A percentile compares a stretch with the other conserved stretches of the same genome.
Evolutionary conservation across 2,888 invertebrate species (phyloP).

Genomic region (Napeogenes sylphis): DNA sequence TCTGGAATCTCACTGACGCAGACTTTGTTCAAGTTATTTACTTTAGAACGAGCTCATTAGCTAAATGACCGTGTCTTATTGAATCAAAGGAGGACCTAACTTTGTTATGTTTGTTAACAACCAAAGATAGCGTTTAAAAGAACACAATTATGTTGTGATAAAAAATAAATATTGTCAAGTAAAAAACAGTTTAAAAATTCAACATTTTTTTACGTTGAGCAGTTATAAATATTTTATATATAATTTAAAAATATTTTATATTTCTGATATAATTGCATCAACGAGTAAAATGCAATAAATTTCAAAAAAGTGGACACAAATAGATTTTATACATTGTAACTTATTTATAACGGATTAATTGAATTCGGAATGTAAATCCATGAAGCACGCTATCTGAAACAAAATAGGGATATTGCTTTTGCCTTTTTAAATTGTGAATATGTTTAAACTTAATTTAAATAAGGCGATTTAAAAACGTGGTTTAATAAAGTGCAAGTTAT

Average conservation of each 20-base stretch:
- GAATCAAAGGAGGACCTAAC: constrained; percentile 49
- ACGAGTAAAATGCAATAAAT: background rate
- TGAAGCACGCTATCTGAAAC: constrained; percentile 27
- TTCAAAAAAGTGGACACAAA: constrained; percentile 4
- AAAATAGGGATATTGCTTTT: constrained; percentile 21
- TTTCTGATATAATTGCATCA: too few relatives aligned
- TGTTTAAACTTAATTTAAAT: too few relatives aligned
- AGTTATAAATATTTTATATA: too few relatives aligned
- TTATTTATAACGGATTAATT: constrained; percentile 28
- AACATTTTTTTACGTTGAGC: too few relatives aligned
- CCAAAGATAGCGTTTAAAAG: constrained; percentile 12
- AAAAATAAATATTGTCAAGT: background rate
- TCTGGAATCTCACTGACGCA: constrained; percentile 57
- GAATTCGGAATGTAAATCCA: constrained; percentile 31
- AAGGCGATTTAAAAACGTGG: too few relatives aligned
- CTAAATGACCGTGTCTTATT: constrained; percentile 70
- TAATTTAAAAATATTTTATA: too few relatives aligned
- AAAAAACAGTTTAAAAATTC: too few relatives aligned
- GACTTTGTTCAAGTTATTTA: constrained; percentile 70
- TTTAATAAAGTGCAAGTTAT: too few relatives aligned
- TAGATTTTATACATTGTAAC: constrained; percentile 24
- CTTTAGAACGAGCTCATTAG: constrained; percentile 69
- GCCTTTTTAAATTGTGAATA: background rate
- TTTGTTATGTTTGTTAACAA: constrained; percentile 23
- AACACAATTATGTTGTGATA: background rate